Base-by-base conservation (phyloP, 2,797 vertebrate genomes). In the Threskiornis aethiopicus region DNA sequence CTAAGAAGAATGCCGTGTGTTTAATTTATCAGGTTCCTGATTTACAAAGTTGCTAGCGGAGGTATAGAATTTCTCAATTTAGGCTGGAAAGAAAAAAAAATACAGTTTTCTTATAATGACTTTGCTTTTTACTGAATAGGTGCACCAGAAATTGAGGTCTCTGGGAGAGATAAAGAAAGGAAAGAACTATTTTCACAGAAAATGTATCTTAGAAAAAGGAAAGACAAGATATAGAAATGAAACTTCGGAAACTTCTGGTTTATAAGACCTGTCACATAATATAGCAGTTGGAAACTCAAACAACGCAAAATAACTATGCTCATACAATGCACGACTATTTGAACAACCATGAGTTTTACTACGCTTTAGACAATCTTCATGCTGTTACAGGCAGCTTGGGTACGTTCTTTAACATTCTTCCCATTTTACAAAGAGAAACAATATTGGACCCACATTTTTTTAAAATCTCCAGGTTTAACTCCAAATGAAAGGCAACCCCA, bases 401-500 rank as follows among this genome's bases (percentile, higher is more conserved):
- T 90, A 33, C 72, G 16, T 76, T 88, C 72, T 84, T 87, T 73
- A 89, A 73, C 41, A 76, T 76, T 72, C 14, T 87, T 90, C 78
- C 37, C 13, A 28, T 85, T 95, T 93, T 80, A 59, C 22, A 67
- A 87, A 96, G 31, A 51, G 62, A 91, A 95, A 89, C 24, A 64
- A 51, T 57, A 73, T 57, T 57, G 65, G 67, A 96, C 65, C 31
- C 62, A 83, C 39, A 29, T 79, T 80, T 80, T 70, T 29, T 81
- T 26, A 1, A 79, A 87, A 81, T 81, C 44, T 96, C 66, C 52
- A 92, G 42, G 79, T 95, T 96, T 89, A 86, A 80, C 41, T 93
- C n/a, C 46, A 66, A 95, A 90, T 78, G 39, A 95, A 96, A 90
- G 86, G 41, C 91, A 95, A 69, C 42, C 57, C 22, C 89, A 91